Conservation (phyloP, 2,888 invertebrate species). For the Chelonus formosanus region DNA sequence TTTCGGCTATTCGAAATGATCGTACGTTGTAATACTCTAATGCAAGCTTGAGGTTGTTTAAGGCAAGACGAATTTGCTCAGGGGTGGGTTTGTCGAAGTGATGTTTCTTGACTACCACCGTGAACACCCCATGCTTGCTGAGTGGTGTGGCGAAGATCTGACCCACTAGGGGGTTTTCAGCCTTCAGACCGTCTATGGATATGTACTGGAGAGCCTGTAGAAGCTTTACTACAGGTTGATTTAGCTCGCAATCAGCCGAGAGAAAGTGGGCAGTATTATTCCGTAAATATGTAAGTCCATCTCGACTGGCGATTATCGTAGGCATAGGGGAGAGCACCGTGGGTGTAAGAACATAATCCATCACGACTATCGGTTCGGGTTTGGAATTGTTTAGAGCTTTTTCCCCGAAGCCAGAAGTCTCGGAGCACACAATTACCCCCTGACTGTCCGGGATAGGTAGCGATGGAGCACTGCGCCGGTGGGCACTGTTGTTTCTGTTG, state of each 20-base stretch:
- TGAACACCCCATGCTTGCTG: not conserved
- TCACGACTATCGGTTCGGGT: too few relatives aligned
- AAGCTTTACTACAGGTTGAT: conserved; percentile 9
- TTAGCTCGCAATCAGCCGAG: conserved; percentile 18
- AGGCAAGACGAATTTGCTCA: not conserved
- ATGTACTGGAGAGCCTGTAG: conserved; percentile 6
- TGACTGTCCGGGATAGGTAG: too few relatives aligned
- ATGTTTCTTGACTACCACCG: not conserved
- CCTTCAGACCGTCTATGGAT: not conserved
- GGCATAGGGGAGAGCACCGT: too few relatives aligned
- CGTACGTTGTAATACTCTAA: not conserved
- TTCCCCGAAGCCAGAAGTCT: too few relatives aligned
- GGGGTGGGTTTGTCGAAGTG: not conserved
- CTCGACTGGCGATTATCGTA: too few relatives aligned
- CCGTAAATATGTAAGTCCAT: conserved; percentile 11
- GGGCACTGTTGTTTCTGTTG: too few relatives aligned
- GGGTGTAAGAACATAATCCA: too few relatives aligned
- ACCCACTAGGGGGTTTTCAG: not conserved
- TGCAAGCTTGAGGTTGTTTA: not conserved
- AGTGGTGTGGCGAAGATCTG: conserved; percentile 3
- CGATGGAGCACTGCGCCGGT: too few relatives aligned
- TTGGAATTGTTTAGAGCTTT: too few relatives aligned
- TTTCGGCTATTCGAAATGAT: too few relatives aligned
- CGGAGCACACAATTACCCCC: too few relatives aligned
- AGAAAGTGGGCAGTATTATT: conserved; percentile 32